Evolutionary conservation across 1,140 invertebrate species (phyloP).

Genomic region (Pectinophora gossypiella): DNA sequence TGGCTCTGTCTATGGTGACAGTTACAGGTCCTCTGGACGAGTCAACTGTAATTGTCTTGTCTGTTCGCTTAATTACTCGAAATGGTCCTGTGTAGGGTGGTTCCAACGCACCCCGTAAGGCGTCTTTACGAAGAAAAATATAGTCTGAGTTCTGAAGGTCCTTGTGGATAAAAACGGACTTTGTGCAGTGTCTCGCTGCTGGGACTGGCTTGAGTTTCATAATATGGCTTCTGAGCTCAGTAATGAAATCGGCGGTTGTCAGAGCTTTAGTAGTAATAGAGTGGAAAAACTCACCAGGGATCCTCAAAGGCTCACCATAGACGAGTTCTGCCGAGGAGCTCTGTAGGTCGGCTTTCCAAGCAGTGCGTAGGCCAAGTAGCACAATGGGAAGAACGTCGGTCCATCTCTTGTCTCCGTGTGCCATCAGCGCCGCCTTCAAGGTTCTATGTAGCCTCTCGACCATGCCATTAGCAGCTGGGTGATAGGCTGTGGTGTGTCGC

Average conservation of each 20-base stretch:
- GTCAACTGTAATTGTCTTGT: neutral
- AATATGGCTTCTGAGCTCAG: neutral
- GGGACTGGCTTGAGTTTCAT: neutral
- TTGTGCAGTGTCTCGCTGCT: neutral
- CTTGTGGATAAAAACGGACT: neutral
- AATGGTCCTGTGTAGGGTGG: constrained; percentile 1
- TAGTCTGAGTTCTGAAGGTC: neutral
- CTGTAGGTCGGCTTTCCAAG: neutral
- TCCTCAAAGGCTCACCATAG: neutral
- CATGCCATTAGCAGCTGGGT: neutral
- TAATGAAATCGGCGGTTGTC: neutral
- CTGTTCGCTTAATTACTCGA: neutral
- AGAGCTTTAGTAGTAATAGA: neutral
- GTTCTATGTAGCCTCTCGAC: neutral
- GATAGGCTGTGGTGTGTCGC: neutral
- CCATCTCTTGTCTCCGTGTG: neutral
- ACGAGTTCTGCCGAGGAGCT: neutral
- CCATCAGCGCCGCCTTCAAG: neutral
- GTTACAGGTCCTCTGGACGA: neutral
- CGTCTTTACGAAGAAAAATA: neutral
- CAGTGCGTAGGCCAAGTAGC: neutral
- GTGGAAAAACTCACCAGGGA: neutral
- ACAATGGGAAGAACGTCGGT: neutral
- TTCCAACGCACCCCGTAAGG: neutral
- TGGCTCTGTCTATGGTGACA: neutral